Evolutionary conservation across 2,888 invertebrate genomes (phyloP), one percentile per base, ranked within the genome.

Genomic region (Cosmorhoe ocellata): DNA sequence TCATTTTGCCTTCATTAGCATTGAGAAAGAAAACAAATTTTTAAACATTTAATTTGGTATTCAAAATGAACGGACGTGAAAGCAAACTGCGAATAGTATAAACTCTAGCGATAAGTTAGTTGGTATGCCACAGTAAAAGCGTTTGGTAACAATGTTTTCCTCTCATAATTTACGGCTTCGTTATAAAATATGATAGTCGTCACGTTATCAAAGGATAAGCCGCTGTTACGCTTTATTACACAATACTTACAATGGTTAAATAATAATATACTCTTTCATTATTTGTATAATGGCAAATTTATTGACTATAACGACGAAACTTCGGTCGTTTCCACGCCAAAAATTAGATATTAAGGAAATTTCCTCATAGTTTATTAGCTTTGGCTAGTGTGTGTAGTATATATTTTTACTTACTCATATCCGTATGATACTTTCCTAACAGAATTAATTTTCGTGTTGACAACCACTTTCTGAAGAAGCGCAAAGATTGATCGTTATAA

Each of bases 291-390:
- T 67, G 67, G 66, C 60, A 67, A 69, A 71, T 79, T 78, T 73
- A 76, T 71, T 66, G 69, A 67, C 68, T 66, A 60, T 76, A 73
- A 76, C 64, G 65, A 58, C 58, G 63, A 63, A 80, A 80, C 61
- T 80, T 80, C 50, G 58, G 64, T 67, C 70, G 66, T 78, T 79
- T 74, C 62, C 62, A 64, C 63, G 64, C 66, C 71, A 76, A 75
- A 74, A 74, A 75, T 78, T 74, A 72, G 64, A 71, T 71, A 72
- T 69, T 71, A 72, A 66, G 63, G 68, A 68, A 73, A 73, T 70
- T 69, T 66, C 61, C 62, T 64, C n/a, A n/a, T 59, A 67, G 61
- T 60, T 47, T 61, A 64, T 57, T 58, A 7, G 45, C 45, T 47
- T 50, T 38, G 38, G 44, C 34, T 38, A 51, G 45, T 14, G 30